phyloP scores from a whole-genome alignment of 2,113 vertebrate genomes.

The Perca flavescens region DNA sequence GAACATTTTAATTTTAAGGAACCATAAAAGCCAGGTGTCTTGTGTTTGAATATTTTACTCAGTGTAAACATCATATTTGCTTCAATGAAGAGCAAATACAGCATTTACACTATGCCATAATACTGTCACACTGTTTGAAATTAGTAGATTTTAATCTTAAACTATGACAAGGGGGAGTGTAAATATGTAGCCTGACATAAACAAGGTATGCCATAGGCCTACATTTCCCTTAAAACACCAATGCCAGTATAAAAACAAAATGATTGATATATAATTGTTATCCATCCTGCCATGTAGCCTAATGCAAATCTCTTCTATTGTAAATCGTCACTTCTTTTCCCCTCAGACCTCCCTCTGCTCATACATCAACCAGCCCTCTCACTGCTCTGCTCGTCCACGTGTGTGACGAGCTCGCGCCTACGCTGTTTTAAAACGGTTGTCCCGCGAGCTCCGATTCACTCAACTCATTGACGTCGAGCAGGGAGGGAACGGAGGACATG shows the following conservation, averaged over 20 bases:
- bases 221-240: neutral
- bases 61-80: neutral
- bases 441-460: conserved; percentile 12
- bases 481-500: neutral
- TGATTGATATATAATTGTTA: neutral
- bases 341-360: neutral
- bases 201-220: neutral
- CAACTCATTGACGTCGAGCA: neutral
- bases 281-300: neutral
- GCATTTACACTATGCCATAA: neutral
- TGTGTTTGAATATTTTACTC: neutral
- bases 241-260: conserved; percentile 9
- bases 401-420: conserved; percentile 58
- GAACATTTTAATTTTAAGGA: neutral
- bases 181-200: neutral
- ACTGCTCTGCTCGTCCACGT: conserved; percentile 54
- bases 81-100: neutral
- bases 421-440: conserved; percentile 62
- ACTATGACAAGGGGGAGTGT: neutral
- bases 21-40: neutral
- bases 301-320: neutral
- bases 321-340: conserved; percentile 18
- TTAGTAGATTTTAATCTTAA: neutral
- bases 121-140: neutral
- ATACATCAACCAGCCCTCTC: conserved; percentile 4